These are phyloP conservation scores for Coenobita brevimanus DNA, from an alignment of 1,140 invertebrate species.

Conservation along the genomic window DNA sequence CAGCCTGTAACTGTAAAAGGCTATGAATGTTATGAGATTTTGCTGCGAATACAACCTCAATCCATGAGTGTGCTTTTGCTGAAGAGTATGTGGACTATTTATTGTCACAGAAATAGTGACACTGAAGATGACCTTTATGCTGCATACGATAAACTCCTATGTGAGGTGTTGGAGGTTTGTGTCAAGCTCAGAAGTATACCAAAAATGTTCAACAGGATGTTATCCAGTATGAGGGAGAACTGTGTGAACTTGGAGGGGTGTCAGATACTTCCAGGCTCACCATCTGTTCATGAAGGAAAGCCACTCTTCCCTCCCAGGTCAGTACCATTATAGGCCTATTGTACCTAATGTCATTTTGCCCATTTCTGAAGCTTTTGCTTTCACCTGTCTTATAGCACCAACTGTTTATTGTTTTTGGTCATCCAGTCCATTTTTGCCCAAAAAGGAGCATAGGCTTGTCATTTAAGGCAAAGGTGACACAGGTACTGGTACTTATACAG, in stretches of 20 bases:
- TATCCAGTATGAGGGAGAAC: slow-evolving; percentile 8
- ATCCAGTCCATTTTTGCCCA: no score
- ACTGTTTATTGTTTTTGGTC: no score
- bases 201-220: slow-evolving; percentile 17
- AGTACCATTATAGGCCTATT: neutral
- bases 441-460: no score
- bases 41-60: slow-evolving; percentile 11
- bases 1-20: neutral
- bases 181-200: slow-evolving; percentile 23
- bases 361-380: neutral
- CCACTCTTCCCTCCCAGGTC: slow-evolving; percentile 40
- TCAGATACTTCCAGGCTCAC: slow-evolving; percentile 17
- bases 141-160: slow-evolving; percentile 39
- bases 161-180: slow-evolving; percentile 35
- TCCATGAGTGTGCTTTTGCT: neutral
- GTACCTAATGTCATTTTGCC: neutral
- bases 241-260: neutral
- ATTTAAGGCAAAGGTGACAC: no score
- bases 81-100: slow-evolving; percentile 19
- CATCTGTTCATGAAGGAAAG: slow-evolving; percentile 15
- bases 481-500: no score
- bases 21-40: slow-evolving; percentile 5
- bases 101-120: neutral
- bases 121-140: neutral
- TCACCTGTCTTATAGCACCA: no score